Base-by-base conservation (phyloP, 2,888 invertebrate genomes). In the Buathra laborator region DNA sequence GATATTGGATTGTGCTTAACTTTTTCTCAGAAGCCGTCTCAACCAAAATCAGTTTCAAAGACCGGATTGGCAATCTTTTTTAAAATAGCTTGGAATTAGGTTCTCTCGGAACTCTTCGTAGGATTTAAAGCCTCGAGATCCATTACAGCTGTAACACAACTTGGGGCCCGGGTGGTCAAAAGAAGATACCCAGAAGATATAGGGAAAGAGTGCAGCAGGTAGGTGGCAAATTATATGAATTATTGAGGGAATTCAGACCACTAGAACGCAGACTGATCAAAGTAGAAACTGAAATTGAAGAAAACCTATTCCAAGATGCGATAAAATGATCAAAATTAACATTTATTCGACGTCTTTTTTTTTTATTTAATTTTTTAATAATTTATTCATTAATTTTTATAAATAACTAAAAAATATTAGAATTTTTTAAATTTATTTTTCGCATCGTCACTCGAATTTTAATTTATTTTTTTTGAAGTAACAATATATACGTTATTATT, bases 101-200 rank as follows among this genome's bases (percentile, higher is more conserved):
- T 56, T 24, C 56, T 56, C 56, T 56, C 56, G 56, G 19, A 56
- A 56, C 56, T 56, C 19, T 12, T 10, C 24, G 56, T 12, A 56
- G 24, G 24, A 56, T 56, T 56, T 56, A 12, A 56, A 56, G 24
- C 5, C 24, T 9, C 10, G 3, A 19, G 4, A 24, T 56, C 56
- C 56, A 19, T 14, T 12, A 12, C 24, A 24, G 56, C 24, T 24
- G 56, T 12, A 19, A 12, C 19, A 24, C 56, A 24, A 4, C 56
- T 56, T 10, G 24, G 56, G 37, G 10, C 7, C 5, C 19, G 56
- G 24, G 46, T 48, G 46, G 56, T 24, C 56, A 19, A 56, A 56
- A 56, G 24, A 24, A 56, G 24, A 24, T 56, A 24, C 56, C 12
- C 19, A 19, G 56, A 56, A 56, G 56, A 56, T 56, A 4, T 24